Evolutionary conservation across 2,888 invertebrate species (phyloP), one percentile per base, ranked within the genome.

Genomic region (Flexamia atlantica): DNA sequence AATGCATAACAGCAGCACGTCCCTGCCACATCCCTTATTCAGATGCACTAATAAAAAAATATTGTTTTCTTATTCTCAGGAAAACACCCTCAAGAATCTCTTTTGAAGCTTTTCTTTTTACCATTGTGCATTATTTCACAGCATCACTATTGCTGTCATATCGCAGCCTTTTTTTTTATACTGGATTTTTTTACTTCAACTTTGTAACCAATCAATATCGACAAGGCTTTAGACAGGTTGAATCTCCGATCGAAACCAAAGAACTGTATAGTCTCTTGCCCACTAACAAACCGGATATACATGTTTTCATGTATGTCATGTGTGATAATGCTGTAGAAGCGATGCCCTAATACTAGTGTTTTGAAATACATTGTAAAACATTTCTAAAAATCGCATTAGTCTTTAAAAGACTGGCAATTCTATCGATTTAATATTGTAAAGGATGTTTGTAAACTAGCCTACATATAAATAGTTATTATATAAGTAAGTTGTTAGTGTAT

Each of bases 361-460:
- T 53, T 53, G 5, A 53, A 53, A 53, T 53, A 53, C 53, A 68
- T 68, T n/a, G 68, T 32, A 68, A 68, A 68, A 72, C 72, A 72
- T 72, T 36, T 42, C 42, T 40, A 72, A 72, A 32, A 53, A 40
- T 36, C 42, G 42, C 42, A 42, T 72, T 40, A 72, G 72, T 72
- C 72, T 72, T 53, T 40, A 72, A 72, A 72, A 72, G 72, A 72
- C 72, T 72, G 42, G 72, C 36, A 72, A 42, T 72, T 42, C 70
- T 64, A 32, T 32, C 17, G 1, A 20, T 32, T 32, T 70, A 25
- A 36, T 23, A 72, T 20, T 72, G 72, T 72, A 72, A 42, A 40
- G 72, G 23, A 40, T 72, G 36, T 40, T 42, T 72, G 72, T 72
- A 40, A 72, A 40, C 40, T 72, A 72, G 72, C 72, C 42, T 72